A percentile compares a stretch with the other conserved stretches of the same genome.
Conservation (phyloP, 2,797 vertebrate genomes). For the Phoeniculus purpureus region DNA sequence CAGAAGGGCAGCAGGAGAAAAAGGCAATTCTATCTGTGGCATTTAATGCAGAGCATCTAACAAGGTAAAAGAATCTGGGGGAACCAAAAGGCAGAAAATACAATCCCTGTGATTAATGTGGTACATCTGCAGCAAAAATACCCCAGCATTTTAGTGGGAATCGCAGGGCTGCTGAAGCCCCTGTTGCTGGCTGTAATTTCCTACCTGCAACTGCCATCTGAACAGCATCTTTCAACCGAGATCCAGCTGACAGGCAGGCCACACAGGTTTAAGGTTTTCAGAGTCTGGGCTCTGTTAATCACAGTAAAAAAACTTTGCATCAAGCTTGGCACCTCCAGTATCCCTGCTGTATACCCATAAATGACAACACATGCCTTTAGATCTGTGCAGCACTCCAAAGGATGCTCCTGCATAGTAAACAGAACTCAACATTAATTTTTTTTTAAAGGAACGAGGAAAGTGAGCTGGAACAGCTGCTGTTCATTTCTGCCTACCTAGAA, state of each 20-base stretch:
- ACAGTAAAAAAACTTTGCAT: neutral
- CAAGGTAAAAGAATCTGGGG: neutral
- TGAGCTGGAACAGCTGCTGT: conserved; percentile 3
- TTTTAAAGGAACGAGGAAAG: neutral
- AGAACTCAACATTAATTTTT: neutral
- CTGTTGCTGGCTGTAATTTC: neutral
- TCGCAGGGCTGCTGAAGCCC: neutral
- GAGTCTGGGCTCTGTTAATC: neutral
- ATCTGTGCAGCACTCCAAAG: neutral
- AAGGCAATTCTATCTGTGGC: neutral
- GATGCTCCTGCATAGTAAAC: neutral
- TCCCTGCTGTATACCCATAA: neutral
- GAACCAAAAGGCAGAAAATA: neutral
- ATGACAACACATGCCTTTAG: neutral
- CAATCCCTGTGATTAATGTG: neutral
- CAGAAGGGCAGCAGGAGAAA: neutral
- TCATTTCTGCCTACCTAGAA: conserved; percentile 28
- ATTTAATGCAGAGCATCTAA: neutral
- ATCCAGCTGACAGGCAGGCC: neutral
- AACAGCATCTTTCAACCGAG: neutral
- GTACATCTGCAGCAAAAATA: neutral
- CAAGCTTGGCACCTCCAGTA: neutral
- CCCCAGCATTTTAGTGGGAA: neutral
- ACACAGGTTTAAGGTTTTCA: neutral
- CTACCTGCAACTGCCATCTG: neutral